These are phyloP conservation scores for Microplitis mediator DNA, from an alignment of 1,140 invertebrate genomes.

Conservation along the genomic window DNA sequence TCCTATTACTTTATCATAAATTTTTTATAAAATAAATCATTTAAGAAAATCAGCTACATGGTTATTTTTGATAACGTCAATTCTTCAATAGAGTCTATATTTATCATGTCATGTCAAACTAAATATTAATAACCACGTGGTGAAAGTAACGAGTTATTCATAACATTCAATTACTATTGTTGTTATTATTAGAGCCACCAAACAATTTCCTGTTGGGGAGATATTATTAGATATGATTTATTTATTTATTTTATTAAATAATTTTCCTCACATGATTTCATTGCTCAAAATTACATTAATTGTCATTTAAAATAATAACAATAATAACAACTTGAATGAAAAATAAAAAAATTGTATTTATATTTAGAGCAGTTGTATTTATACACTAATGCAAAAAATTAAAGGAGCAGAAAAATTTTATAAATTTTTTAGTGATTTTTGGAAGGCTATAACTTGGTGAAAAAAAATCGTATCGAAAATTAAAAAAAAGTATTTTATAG, in stretches of 20 bases:
- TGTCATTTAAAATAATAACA: too few species aligned
- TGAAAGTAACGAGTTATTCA: neutral
- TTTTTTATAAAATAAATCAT: too few species aligned
- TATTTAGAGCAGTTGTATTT: neutral
- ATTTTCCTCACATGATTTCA: neutral
- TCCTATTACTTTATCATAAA: too few species aligned
- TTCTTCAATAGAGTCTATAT: neutral
- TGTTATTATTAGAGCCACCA: neutral
- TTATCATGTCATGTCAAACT: too few species aligned
- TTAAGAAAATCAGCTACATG: too few species aligned
- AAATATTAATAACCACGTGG: neutral
- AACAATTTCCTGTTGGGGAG: neutral
- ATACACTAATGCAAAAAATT: too few species aligned
- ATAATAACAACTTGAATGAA: too few species aligned
- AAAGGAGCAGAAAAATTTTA: too few species aligned
- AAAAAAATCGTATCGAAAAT: too few species aligned
- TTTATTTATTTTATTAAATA: neutral
- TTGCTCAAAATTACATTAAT: neutral
- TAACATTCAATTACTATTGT: neutral
- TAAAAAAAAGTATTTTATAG: too few species aligned
- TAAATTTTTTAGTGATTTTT: too few species aligned
- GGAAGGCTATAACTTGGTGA: too few species aligned
- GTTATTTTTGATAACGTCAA: neutral
- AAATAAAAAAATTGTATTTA: neutral
- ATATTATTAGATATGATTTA: neutral